Evolutionary conservation across 2,888 invertebrate species (phyloP).

Genomic region (Drosophila kambysellisi): DNA sequence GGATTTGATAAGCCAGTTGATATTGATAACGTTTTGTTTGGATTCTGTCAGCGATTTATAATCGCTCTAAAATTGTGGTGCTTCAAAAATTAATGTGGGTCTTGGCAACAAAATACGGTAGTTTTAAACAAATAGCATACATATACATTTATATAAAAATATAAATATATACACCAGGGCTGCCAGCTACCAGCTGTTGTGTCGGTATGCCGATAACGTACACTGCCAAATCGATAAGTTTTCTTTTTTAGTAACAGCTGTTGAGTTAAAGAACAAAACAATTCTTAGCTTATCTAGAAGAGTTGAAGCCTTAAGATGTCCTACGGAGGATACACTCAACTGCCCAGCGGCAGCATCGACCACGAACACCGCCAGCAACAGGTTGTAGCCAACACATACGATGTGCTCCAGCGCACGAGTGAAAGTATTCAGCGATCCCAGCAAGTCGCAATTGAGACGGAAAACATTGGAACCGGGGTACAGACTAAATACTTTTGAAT

Average conservation of each 20-base stretch:
- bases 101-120: conserved; percentile 56
- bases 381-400: conserved; percentile 82
- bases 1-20: conserved; percentile 59
- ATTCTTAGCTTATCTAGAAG: background rate
- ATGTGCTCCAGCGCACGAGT: conserved; percentile 86
- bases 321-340: conserved; percentile 61
- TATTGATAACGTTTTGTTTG: conserved; percentile 62
- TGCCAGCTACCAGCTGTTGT: conserved; percentile 6
- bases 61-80: conserved; percentile 40
- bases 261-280: conserved; percentile 2
- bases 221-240: conserved; percentile 6
- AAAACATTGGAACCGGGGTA: conserved; percentile 90
- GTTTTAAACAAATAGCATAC: conserved; percentile 24
- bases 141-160: background rate
- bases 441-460: conserved; percentile 92
- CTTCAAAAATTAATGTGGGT: conserved; percentile 8
- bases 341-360: conserved; percentile 60
- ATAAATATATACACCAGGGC: conserved; percentile 25
- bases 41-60: conserved; percentile 65
- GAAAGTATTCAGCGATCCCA: conserved; percentile 89
- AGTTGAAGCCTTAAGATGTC: conserved; percentile 47
- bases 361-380: conserved; percentile 85
- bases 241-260: conserved; percentile 17
- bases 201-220: conserved; percentile 30
- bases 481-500: background rate